Percentiles rank a stretch among this genome's conserved stretches.
phyloP scores from a whole-genome alignment of 2,113 vertebrate species.

The Sebastes fasciatus region DNA sequence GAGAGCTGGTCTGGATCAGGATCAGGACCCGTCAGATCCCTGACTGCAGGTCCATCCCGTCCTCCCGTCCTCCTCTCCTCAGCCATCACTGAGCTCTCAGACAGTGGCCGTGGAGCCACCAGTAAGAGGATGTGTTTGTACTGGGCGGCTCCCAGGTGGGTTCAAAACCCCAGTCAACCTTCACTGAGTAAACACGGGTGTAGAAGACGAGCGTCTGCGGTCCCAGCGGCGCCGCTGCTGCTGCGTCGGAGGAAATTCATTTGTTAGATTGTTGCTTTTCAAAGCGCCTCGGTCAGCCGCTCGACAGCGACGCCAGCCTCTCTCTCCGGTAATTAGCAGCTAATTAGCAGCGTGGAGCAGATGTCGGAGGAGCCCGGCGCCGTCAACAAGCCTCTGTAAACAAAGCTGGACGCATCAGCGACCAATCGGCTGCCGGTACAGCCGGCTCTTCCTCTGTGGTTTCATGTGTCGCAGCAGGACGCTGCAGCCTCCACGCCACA shows the following conservation, averaged over 20 bases:
- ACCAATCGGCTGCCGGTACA: too few relatives aligned
- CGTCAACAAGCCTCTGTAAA: slow-evolving; percentile 77
- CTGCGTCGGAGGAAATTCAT: slow-evolving; percentile 70
- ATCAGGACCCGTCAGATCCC: too few relatives aligned
- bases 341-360: slow-evolving; percentile 97
- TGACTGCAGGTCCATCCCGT: too few relatives aligned
- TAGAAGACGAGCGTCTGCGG: background rate
- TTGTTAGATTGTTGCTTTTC: slow-evolving; percentile 89
- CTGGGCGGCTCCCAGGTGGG: slow-evolving; percentile 27
- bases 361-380: slow-evolving; percentile 92
- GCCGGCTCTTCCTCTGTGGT: too few relatives aligned
- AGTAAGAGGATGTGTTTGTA: background rate
- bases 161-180: background rate
- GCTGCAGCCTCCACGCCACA: too few relatives aligned
- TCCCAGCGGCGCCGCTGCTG: slow-evolving; percentile 49
- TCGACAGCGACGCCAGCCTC: slow-evolving; percentile 87
- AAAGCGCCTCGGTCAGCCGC: slow-evolving; percentile 89
- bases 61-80: too few relatives aligned
- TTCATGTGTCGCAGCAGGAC: too few relatives aligned
- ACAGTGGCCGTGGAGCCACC: too few relatives aligned
- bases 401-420: too few relatives aligned
- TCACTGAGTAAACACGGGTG: slow-evolving; percentile 29
- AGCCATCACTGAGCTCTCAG: too few relatives aligned
- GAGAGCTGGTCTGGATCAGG: too few relatives aligned
- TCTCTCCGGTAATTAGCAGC: slow-evolving; percentile 94